phyloP scores from a whole-genome alignment of 2,113 vertebrate species.

The Ceyx margarethae region DNA sequence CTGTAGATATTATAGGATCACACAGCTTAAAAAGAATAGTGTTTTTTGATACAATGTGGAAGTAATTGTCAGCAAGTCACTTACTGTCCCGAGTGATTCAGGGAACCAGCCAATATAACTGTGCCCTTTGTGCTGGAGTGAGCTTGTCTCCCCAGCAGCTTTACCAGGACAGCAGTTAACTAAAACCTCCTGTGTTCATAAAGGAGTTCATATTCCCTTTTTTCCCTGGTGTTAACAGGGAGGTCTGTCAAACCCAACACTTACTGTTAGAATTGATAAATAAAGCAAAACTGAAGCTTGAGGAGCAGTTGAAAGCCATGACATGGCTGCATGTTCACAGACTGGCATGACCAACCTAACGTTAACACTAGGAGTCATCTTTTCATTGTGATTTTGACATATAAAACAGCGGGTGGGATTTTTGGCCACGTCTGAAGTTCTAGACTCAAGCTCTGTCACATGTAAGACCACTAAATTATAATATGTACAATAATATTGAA shows the following conservation, averaged over 20 bases:
- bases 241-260: not conserved
- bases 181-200: not conserved
- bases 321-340: accelerated
- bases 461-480: not conserved
- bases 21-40: not conserved
- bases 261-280: not conserved
- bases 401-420: not conserved
- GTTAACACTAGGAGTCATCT: not conserved
- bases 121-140: not conserved
- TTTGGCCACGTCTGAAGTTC: not conserved
- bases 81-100: not conserved
- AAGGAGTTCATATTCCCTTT: not conserved
- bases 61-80: not conserved
- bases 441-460: not conserved
- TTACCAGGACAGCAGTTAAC: not conserved
- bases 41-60: not conserved
- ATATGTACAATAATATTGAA: not conserved
- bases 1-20: not conserved
- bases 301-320: not conserved
- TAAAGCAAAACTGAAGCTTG: not conserved
- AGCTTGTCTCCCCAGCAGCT: not conserved
- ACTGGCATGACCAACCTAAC: not conserved
- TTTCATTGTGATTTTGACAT: not conserved
- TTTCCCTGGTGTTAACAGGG: not conserved
- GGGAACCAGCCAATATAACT: not conserved